Evolutionary conservation across 2,888 invertebrate genomes (phyloP).

Genomic region (Sminthurinus aureus): DNA sequence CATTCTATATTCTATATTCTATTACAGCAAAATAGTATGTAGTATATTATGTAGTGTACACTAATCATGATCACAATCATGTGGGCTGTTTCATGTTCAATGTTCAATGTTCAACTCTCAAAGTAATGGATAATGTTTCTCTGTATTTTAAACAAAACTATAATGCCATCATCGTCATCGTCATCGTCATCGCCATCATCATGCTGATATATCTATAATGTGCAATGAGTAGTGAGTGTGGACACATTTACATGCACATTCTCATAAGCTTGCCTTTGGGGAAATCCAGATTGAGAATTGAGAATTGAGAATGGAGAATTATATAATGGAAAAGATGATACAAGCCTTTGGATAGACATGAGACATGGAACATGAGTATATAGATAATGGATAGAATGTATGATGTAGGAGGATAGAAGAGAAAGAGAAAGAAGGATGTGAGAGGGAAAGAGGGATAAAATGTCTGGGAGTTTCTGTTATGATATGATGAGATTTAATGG

Average conservation of each 20-base stretch:
- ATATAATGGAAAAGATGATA: too few relatives aligned
- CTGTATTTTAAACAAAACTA: neutral
- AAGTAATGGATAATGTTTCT: neutral
- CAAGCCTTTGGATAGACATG: neutral
- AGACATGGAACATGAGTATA: neutral
- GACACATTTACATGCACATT: neutral
- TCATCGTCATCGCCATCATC: neutral
- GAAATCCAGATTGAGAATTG: neutral
- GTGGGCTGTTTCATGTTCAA: neutral
- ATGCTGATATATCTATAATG: neutral
- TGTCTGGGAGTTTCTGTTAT: constrained; percentile 35
- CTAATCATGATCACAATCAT: too few relatives aligned
- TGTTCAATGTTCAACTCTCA: neutral
- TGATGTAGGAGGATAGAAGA: neutral
- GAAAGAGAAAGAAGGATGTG: neutral
- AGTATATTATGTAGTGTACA: neutral
- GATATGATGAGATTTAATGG: constrained; percentile 59
- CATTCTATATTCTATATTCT: too few relatives aligned
- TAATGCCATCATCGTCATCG: neutral
- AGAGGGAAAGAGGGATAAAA: neutral
- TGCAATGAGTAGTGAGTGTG: neutral
- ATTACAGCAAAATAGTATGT: too few relatives aligned
- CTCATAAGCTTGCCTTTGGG: neutral
- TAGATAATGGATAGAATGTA: neutral
- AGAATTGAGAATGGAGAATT: neutral